Evolutionary conservation across 2,113 vertebrate genomes (phyloP), one percentile per base, ranked within the genome.

Genomic region (Silurus meridionalis): DNA sequence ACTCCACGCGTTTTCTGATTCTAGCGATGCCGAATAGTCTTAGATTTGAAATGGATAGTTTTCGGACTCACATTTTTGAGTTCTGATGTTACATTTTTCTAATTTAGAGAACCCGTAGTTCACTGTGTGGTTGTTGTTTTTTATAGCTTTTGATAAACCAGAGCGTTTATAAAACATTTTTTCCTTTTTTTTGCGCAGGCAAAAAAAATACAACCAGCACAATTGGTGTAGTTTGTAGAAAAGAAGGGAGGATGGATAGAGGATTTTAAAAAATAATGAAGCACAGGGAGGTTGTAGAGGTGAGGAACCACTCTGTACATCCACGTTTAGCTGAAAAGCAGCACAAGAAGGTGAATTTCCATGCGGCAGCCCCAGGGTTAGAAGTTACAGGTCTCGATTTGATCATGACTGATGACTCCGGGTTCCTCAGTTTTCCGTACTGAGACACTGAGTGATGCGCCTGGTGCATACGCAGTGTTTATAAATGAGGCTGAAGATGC

Each of bases 131-230:
- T 50, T 82, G 69, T 28, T 61, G 10, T 74, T 86, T 72, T 88
- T 88, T 89, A 50, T 82, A 10, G 77, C 87, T 81, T 79, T 87
- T 88, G 86, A 50, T 83, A 50, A 57, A 75, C 53, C 83, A 87
- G 86, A 83, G 84, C 52, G 52, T 25, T 55, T 55, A 78, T 55
- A 78, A 78, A 55, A 28, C 23, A 37, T 37, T 37, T 37, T 2
- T 37, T 3, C 37, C 37, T 37, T 37, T 37, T 37, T 37, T 5
- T 3, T 4, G 52, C n/a, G 6, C 6, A 8, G 6, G 8, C 74
- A 55, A 21, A 14, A 55, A 78, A 55, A 50, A n/a, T 74, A 17
- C 19, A 69, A 17, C 46, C 71, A 74, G 46, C 71, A 46, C 67
- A 46, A 46, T 48, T 48, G 3, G 69, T 72, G 69, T 8, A 8